Percentiles rank a stretch among this genome's conserved stretches.
Conservation (phyloP, 37 sponge, comb jelly and placozoan genomes). For the Halichondria panicea region DNA sequence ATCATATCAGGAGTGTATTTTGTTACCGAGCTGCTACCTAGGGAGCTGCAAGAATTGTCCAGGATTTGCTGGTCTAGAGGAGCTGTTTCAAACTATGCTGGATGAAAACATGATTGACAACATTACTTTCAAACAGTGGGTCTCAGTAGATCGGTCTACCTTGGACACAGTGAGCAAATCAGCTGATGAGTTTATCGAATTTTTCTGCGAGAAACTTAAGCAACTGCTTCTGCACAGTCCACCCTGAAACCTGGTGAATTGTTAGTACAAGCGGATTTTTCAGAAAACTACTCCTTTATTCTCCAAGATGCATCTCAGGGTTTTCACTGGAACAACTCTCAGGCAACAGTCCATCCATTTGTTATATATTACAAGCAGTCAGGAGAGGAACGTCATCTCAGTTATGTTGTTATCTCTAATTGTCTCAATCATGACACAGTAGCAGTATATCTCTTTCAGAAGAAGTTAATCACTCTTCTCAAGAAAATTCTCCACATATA, state of each 20-base stretch:
- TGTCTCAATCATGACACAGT: slow-evolving; percentile 52
- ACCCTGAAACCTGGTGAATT: slow-evolving; percentile 28
- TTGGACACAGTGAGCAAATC: slow-evolving; percentile 26
- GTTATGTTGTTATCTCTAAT: slow-evolving; percentile 49
- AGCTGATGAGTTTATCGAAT: slow-evolving; percentile 46
- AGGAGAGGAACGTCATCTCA: slow-evolving; percentile 29
- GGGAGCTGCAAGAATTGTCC: slow-evolving; percentile 36
- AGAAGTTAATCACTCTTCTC: background rate
- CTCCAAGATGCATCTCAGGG: slow-evolving; percentile 55
- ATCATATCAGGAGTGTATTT: slow-evolving; percentile 39
- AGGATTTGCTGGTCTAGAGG: slow-evolving; percentile 4
- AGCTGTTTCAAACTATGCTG: background rate
- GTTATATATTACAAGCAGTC: slow-evolving; percentile 23
- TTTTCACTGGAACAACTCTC: slow-evolving; percentile 66
- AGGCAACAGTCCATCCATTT: slow-evolving; percentile 58
- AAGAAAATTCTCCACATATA: slow-evolving; percentile 41
- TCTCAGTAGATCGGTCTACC: slow-evolving; percentile 21
- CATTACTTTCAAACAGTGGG: slow-evolving; percentile 43
- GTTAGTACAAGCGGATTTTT: slow-evolving; percentile 45
- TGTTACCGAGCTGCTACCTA: slow-evolving; percentile 24
- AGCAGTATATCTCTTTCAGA: slow-evolving; percentile 44
- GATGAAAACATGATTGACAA: slow-evolving; percentile 38
- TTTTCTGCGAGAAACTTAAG: slow-evolving; percentile 21
- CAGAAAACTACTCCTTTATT: slow-evolving; percentile 60
- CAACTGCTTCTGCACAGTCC: slow-evolving; percentile 16